phyloP scores from a whole-genome alignment of 2,797 vertebrate genomes.

The Anableps anableps region DNA sequence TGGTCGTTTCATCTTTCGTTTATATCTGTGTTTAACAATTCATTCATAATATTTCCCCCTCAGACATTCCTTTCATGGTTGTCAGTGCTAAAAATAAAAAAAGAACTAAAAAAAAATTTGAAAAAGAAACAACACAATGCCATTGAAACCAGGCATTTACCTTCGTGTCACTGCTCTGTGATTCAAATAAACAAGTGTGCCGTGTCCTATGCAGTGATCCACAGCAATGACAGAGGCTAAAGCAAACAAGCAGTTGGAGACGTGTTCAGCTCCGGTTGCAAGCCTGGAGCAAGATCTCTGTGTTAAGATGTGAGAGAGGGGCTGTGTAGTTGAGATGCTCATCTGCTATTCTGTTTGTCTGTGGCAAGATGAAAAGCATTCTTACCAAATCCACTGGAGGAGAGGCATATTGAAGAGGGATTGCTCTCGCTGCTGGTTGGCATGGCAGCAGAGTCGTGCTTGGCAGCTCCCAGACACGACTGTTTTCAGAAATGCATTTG shows the following conservation, averaged over 20 bases:
- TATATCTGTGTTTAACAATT: slow-evolving; percentile 45
- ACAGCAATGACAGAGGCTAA: slow-evolving; percentile 29
- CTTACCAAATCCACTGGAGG: slow-evolving; percentile 69
- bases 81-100: background rate
- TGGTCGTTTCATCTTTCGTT: slow-evolving; percentile 32
- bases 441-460: slow-evolving; percentile 74
- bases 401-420: slow-evolving; percentile 62
- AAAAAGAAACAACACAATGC: background rate
- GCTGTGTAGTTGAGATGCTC: slow-evolving; percentile 58
- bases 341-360: slow-evolving; percentile 79
- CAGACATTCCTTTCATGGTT: slow-evolving; percentile 21
- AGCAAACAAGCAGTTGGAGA: slow-evolving; percentile 48
- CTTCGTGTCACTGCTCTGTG: slow-evolving; percentile 23
- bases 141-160: slow-evolving; percentile 4
- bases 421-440: slow-evolving; percentile 65
- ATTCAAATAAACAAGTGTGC: slow-evolving; percentile 37
- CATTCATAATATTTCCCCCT: slow-evolving; percentile 17
- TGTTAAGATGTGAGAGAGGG: slow-evolving; percentile 51
- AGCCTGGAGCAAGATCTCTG: slow-evolving; percentile 53
- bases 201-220: slow-evolving; percentile 46
- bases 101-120: background rate
- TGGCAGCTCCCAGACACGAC: slow-evolving; percentile 52
- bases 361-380: slow-evolving; percentile 68
- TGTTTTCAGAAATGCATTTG: slow-evolving; percentile 46
- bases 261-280: slow-evolving; percentile 31